Evolutionary conservation across 2,113 vertebrate genomes (phyloP), one percentile per base, ranked within the genome.

Genomic region (Poeciliopsis occidentalis): DNA sequence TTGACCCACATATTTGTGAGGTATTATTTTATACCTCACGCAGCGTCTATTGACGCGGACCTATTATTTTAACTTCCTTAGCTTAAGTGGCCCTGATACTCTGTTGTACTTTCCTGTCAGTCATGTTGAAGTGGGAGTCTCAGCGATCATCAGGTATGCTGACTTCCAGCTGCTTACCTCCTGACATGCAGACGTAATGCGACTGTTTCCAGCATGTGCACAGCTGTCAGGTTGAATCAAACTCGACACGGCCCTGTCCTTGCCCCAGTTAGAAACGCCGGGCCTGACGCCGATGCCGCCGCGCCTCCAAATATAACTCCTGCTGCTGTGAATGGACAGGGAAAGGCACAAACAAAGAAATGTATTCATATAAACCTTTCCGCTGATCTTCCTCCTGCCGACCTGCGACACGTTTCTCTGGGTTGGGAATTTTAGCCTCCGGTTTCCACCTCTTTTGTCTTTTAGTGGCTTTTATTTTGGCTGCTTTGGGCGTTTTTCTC

Each of bases 181-280:
- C 71, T 54, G 81, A 78, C 78, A 79, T 66, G 66, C 80, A 75
- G 81, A 66, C 84, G 72, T 73, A 62, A 80, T 76, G 72, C 66
- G 86, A 84, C 75, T 57, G 63, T 69, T 80, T 84, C 71, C 75
- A 64, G 76, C 67, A 63, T 66, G 39, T 61, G 73, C 83, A 75
- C 78, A 89, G 86, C 82, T 92, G 91, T 93, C 89, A 5, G 41
- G 61, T 69, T 60, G 71, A 79, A 90, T 93, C 83, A 91, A 44
- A 44, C 75, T 85, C 75, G 75, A 85, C 64, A 31, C 67, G 24
- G 54, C 71, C 47, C 79, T 71, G 75, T 31, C 85, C 78, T 85
- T 69, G 82, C 85, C 84, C 73, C 66, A 71, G 75, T 80, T 87
- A 67, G 71, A 78, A 75, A 78, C 69, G 85, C 83, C 87, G 84